phyloP scores from a whole-genome alignment of 2,888 invertebrate genomes.

The Polietes domitor region DNA sequence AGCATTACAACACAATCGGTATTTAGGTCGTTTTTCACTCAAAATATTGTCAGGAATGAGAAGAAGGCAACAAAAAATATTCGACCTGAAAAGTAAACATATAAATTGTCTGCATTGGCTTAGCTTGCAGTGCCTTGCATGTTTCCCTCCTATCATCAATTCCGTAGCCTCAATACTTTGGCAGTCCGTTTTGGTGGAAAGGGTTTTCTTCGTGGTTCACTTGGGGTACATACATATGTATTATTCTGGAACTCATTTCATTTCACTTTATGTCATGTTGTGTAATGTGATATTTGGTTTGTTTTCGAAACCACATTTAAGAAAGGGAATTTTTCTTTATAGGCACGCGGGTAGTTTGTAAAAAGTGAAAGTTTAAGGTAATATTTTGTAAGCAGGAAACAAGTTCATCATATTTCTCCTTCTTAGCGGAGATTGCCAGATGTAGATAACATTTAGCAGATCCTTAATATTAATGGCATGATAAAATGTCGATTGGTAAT shows the following conservation, averaged over 20 bases:
- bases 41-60: background rate
- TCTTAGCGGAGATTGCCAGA: background rate
- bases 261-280: slow-evolving; percentile 5
- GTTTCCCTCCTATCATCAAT: background rate
- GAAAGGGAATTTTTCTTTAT: background rate
- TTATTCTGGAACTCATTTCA: slow-evolving; percentile 6
- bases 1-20: slow-evolving; percentile 50
- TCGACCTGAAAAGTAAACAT: background rate
- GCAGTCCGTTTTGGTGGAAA: slow-evolving; percentile 3
- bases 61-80: background rate
- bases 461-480: slow-evolving; percentile 10
- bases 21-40: slow-evolving; percentile 54
- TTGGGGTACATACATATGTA: too few species aligned
- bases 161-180: slow-evolving; percentile 5
- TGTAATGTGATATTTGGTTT: slow-evolving; percentile 18
- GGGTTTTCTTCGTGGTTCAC: background rate
- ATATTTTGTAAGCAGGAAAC: background rate
- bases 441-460: background rate
- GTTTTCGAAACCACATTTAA: background rate
- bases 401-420: slow-evolving; percentile 8
- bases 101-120: background rate
- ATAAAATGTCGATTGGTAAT: background rate
- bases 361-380: slow-evolving; percentile 20
- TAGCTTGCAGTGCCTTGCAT: background rate
- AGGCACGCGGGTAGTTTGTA: too few species aligned